Conservation (phyloP, 2,113 vertebrate genomes). For the Lagenorhynchus albirostris region DNA sequence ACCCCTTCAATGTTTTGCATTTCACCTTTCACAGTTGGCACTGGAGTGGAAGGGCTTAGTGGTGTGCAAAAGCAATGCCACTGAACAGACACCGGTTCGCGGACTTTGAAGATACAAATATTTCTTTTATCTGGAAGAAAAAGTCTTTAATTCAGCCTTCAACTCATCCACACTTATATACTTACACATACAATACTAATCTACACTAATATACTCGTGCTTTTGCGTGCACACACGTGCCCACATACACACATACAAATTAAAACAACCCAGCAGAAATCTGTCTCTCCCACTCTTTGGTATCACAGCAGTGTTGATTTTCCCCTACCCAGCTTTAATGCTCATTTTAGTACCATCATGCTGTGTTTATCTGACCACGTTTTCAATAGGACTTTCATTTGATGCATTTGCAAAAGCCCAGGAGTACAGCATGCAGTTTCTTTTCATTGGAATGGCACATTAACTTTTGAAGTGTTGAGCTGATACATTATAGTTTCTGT, state of each 20-base stretch:
- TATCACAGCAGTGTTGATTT: not conserved
- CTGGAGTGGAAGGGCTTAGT: not conserved
- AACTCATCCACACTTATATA: not conserved
- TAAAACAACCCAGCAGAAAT: not conserved
- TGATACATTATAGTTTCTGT: not conserved
- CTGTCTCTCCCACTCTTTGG: not conserved
- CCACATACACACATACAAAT: not conserved
- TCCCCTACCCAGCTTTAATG: not conserved
- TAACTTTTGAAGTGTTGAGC: constrained; percentile 36
- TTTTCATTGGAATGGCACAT: not conserved
- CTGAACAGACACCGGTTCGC: not conserved
- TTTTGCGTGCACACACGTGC: not conserved
- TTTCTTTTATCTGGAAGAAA: not conserved
- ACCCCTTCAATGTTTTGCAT: not conserved
- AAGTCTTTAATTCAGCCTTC: not conserved
- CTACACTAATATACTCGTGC: not conserved
- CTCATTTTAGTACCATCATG: constrained; percentile 2
- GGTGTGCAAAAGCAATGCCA: not conserved
- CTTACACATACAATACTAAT: not conserved
- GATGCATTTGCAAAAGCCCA: constrained; percentile 16
- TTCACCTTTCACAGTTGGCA: not conserved
- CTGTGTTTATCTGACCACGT: constrained; percentile 51
- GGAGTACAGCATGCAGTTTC: not conserved
- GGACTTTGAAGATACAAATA: not conserved
- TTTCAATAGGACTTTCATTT: constrained; percentile 44